Evolutionary conservation across 2,797 vertebrate genomes (phyloP), one percentile per base, ranked within the genome.

Genomic region (Alfaro cultratus): DNA sequence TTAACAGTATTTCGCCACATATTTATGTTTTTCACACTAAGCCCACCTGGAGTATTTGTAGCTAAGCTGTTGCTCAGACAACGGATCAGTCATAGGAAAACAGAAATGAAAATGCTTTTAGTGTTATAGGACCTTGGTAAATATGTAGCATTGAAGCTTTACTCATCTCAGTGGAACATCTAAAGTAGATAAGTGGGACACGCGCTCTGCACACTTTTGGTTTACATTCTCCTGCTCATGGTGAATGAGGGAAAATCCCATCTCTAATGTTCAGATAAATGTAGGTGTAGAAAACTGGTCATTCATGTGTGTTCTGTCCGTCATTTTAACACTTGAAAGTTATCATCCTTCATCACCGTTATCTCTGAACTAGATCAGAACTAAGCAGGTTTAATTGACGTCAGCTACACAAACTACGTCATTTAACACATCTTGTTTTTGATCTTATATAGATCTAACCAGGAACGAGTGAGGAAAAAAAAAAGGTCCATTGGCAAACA

Each of bases 131-230:
- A 51, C 26, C 51, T 18, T 13, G 51, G 15, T 16, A 36, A 39
- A 67, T 21, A 34, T 47, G 10, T 6, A 7, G 55, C 5, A 31
- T 34, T 43, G 60, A 53, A 45, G 43, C 31, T 72, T 67, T 2
- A 47, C 62, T 77, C 34, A 11, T 73, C 41, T 34, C 46, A 34
- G 67, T 4, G 21, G 43, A 80, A 46, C 53, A 72, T 15, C 55
- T 77, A 10, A 78, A 73, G 72, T 16, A 16, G n/a, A 74, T 21
- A 53, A 86, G 76, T 64, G 78, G 73, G 70, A 76, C 73, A 83
- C n/a, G 18, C 0, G 0, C 29, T 45, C 16, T 41, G 18, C 78
- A 51, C 62, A 75, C 62, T 75, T 73, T 18, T 72, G 77, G 31
- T 81, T 68, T 70, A 43, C 23, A 5, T 71, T 68, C 67, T 53